A percentile compares a stretch with the other conserved stretches of the same genome.
Evolutionary conservation across 53 echinoderm and acorn worm species (phyloP).

Genomic region (Zoroaster sp.): DNA sequence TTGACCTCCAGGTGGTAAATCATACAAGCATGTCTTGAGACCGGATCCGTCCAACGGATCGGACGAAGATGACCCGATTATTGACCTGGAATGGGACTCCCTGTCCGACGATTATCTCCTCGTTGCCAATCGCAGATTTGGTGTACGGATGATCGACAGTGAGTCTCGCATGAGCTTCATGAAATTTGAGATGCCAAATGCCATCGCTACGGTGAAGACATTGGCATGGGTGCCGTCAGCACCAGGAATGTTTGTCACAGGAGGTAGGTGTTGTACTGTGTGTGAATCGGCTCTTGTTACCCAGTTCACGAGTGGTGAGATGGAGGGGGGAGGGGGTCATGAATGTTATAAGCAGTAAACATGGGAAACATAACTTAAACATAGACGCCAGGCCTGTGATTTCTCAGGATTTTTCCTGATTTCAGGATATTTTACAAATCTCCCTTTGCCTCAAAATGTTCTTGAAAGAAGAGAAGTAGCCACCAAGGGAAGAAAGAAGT

Average conservation of each 20-base stretch:
- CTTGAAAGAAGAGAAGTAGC: too few species aligned
- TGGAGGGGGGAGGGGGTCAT: too few species aligned
- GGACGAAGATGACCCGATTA: conserved; percentile 92
- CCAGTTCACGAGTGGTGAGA: too few species aligned
- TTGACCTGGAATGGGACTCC: conserved; percentile 95
- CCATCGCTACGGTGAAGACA: conserved; percentile 72
- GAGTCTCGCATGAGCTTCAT: conserved; percentile 73
- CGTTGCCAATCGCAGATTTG: conserved; percentile 69
- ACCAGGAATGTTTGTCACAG: conserved; percentile 98
- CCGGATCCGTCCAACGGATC: conserved; percentile 63
- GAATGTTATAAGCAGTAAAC: too few species aligned
- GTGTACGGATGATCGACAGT: conserved; percentile 84
- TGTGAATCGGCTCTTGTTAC: too few species aligned
- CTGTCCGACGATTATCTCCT: conserved; percentile 90
- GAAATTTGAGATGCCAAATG: conserved; percentile 84
- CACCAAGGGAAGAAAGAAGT: too few species aligned
- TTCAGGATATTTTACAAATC: too few species aligned
- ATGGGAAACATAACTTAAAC: too few species aligned
- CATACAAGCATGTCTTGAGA: conserved; percentile 76
- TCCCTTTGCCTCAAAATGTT: too few species aligned
- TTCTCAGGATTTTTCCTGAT: too few species aligned
- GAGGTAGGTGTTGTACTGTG: conserved; percentile 61
- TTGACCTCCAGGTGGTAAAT: conserved; percentile 57
- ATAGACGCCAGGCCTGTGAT: too few species aligned
- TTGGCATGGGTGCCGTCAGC: conserved; percentile 97